phyloP scores from a whole-genome alignment of 2,888 invertebrate species.

The Disparrhopalites patrizii region DNA sequence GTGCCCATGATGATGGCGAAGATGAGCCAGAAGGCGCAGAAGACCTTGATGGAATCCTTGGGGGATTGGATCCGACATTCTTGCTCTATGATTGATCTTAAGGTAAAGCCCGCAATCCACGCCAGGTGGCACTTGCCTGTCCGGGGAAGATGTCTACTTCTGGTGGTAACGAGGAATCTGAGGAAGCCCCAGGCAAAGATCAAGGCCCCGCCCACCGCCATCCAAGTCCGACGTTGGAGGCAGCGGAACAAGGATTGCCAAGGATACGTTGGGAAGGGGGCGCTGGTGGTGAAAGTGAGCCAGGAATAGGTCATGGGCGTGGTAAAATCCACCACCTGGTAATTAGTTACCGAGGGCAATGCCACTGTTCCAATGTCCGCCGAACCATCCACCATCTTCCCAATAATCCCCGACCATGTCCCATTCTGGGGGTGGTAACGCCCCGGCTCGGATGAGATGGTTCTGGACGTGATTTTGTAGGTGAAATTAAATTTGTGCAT shows the following conservation, averaged over 20 bases:
- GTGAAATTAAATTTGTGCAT: not conserved
- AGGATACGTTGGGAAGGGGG: not conserved
- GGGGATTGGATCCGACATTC: not conserved
- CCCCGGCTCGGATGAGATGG: not conserved
- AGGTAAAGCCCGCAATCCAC: too few species aligned
- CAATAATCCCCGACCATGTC: not conserved
- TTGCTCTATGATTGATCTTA: not conserved
- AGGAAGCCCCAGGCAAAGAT: too few species aligned
- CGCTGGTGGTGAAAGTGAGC: not conserved
- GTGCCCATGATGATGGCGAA: not conserved
- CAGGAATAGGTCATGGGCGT: not conserved
- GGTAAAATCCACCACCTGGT: not conserved
- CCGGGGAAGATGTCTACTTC: too few species aligned
- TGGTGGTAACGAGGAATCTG: too few species aligned
- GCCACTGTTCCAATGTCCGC: not conserved
- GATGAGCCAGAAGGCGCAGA: not conserved
- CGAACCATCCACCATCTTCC: not conserved
- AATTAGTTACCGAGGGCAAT: not conserved
- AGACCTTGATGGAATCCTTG: not conserved
- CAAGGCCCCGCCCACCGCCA: too few species aligned
- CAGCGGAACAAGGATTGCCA: not conserved
- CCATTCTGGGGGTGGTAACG: not conserved
- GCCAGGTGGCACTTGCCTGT: too few species aligned
- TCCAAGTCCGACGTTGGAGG: not conserved
- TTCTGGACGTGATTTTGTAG: not conserved